Conservation (phyloP, 92 coral and sea anemone species). For the Ricordea florida region DNA sequence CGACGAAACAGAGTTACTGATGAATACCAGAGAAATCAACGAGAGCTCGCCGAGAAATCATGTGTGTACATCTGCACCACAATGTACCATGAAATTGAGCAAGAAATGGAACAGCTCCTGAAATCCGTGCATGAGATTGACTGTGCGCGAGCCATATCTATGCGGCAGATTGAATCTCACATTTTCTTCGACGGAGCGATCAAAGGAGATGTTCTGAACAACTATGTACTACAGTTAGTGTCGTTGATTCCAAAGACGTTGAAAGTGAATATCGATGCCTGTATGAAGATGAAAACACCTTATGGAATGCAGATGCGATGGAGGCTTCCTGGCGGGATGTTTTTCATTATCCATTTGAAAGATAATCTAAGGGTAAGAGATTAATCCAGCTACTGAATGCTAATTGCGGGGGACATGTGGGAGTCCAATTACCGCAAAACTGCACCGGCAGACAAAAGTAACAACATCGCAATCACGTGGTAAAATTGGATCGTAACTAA, state of each 20-base stretch:
- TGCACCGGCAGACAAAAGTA: too few species aligned
- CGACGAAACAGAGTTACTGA: slow-evolving; percentile 90
- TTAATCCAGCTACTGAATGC: too few species aligned
- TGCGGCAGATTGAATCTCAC: slow-evolving; percentile 90
- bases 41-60: slow-evolving; percentile 67
- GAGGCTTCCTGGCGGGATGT: slow-evolving; percentile 95
- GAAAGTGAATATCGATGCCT: slow-evolving; percentile 57
- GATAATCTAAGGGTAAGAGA: slow-evolving; percentile 94
- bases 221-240: slow-evolving; percentile 87
- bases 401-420: too few species aligned
- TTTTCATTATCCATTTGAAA: slow-evolving; percentile 87
- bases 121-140: slow-evolving; percentile 88
- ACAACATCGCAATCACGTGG: too few species aligned
- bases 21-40: slow-evolving; percentile 71
- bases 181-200: slow-evolving; percentile 98
- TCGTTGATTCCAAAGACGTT: slow-evolving; percentile 78
- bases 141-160: slow-evolving; percentile 73
- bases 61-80: slow-evolving; percentile 96
- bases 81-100: slow-evolving; percentile 94
- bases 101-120: slow-evolving; percentile 95
- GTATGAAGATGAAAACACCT: slow-evolving; percentile 85
- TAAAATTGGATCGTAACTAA: too few species aligned
- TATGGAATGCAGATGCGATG: slow-evolving; percentile 96
- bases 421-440: too few species aligned
- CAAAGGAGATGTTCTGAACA: slow-evolving; percentile 86